Evolutionary conservation across 2,888 invertebrate genomes (phyloP).

Genomic region (Perdita meconis): DNA sequence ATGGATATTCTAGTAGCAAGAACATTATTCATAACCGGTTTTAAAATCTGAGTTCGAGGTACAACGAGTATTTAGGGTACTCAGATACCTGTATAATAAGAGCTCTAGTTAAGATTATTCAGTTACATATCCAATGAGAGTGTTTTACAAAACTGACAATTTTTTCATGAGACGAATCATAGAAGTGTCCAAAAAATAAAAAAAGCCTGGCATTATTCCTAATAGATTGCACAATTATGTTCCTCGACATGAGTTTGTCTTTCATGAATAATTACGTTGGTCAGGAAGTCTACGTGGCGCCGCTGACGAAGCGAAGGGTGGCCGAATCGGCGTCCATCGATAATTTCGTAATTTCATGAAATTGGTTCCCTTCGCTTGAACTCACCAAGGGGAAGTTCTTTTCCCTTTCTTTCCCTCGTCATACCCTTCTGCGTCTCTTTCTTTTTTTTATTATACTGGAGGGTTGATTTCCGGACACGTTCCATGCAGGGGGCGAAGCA

Average conservation of each 20-base stretch:
- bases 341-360: constrained; percentile 75
- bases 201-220: no score
- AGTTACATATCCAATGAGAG: no score
- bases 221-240: constrained; percentile 11
- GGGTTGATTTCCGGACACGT: constrained; percentile 75
- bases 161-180: no score
- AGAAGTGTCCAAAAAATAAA: no score
- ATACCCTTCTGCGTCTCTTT: constrained; percentile 6
- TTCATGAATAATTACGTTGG: constrained; percentile 42
- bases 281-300: constrained; percentile 48
- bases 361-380: constrained; percentile 70
- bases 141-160: no score
- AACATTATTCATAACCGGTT: no score
- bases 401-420: constrained; percentile 28
- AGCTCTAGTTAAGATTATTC: no score
- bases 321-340: constrained; percentile 54
- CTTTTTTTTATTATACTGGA: constrained; percentile 56
- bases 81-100: no score
- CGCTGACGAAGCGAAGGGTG: constrained; percentile 53
- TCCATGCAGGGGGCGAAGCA: constrained; percentile 73
- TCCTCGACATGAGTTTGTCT: constrained; percentile 28
- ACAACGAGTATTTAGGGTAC: no score
- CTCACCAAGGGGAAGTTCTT: constrained; percentile 42
- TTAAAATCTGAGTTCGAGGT: no score
- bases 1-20: no score